Evolutionary conservation across 2,113 vertebrate species (phyloP).

Genomic region (Gyps fulvus): DNA sequence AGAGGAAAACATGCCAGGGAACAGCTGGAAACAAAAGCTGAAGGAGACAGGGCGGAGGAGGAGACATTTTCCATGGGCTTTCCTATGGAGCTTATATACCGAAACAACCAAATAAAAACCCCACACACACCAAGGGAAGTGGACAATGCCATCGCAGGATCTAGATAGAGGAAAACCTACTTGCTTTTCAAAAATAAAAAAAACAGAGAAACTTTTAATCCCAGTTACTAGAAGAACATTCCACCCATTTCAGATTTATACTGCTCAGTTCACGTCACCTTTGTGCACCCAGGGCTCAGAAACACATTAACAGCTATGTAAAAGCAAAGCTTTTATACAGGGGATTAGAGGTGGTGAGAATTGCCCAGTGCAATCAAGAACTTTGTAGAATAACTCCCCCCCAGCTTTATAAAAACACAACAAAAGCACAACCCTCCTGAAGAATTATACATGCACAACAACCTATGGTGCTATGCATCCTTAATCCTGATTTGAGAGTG

Average conservation of each 20-base stretch:
- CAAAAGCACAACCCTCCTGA: neutral
- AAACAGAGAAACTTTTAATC: neutral
- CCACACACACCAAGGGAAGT: neutral
- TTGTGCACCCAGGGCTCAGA: neutral
- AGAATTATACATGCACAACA: neutral
- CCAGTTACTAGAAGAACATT: neutral
- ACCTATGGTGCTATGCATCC: rapidly evolving
- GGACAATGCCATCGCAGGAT: neutral
- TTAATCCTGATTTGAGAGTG: neutral
- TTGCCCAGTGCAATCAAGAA: neutral
- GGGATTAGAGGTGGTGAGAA: neutral
- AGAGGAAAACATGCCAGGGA: neutral
- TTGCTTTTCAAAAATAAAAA: neutral
- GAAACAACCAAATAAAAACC: neutral
- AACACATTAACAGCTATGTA: neutral
- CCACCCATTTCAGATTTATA: neutral
- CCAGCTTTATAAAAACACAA: neutral
- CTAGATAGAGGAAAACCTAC: neutral
- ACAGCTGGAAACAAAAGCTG: constrained; percentile 38
- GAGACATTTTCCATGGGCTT: constrained; percentile 6
- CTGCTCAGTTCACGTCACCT: neutral
- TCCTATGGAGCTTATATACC: neutral
- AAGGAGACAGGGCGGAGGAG: neutral
- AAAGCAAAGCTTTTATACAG: neutral
- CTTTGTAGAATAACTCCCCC: neutral